A percentile compares a stretch with the other conserved stretches of the same genome.
phyloP scores from a whole-genome alignment of 2,888 invertebrate genomes.

The Tiphia femorata region DNA sequence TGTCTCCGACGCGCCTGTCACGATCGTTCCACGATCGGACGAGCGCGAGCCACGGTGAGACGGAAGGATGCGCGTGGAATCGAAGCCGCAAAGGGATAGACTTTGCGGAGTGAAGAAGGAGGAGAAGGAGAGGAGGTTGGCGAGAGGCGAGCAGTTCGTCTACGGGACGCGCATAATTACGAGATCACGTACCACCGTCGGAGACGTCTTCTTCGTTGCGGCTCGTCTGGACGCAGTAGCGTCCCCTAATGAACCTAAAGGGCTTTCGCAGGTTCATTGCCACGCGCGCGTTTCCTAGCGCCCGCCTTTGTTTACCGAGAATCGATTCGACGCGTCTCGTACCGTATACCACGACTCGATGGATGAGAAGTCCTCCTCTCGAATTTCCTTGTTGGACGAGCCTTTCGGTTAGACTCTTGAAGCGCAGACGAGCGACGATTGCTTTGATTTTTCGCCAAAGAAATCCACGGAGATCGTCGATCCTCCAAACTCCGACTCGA shows the following conservation, averaged over 20 bases:
- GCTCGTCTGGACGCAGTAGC: conserved; percentile 32
- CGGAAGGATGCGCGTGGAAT: neutral
- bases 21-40: neutral
- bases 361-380: too few relatives aligned
- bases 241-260: conserved; percentile 41
- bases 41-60: neutral
- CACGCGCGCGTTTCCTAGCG: conserved; percentile 36
- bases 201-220: conserved; percentile 40
- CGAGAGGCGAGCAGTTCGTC: conserved; percentile 36
- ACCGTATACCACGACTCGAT: too few relatives aligned
- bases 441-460: too few relatives aligned
- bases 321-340: too few relatives aligned
- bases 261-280: conserved; percentile 60
- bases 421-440: too few relatives aligned
- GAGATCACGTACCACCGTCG: conserved; percentile 48
- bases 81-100: neutral
- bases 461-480: too few relatives aligned
- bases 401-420: too few relatives aligned
- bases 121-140: conserved; percentile 17
- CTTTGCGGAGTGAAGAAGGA: neutral
- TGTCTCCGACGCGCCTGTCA: neutral
- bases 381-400: too few relatives aligned
- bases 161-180: conserved; percentile 52
- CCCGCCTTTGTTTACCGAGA: conserved; percentile 55
- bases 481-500: too few relatives aligned